These are phyloP conservation scores for Adrianichthys oophorus DNA, from an alignment of 2,797 vertebrate genomes.

Conservation along the genomic window DNA sequence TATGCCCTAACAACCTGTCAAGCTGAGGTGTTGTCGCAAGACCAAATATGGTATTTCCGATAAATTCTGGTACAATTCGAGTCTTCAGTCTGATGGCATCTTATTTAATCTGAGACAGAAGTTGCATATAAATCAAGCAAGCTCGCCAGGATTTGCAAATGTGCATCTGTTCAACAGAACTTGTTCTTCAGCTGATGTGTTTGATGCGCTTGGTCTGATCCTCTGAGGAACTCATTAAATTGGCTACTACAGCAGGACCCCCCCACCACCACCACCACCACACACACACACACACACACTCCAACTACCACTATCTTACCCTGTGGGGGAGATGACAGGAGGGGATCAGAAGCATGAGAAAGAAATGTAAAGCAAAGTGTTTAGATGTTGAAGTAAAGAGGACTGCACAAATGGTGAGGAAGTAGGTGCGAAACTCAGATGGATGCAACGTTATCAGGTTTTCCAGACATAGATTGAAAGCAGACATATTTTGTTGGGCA, in stretches of 20 bases:
- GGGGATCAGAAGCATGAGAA: conserved; percentile 26
- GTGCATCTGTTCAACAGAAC: conserved; percentile 61
- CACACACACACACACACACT: no score
- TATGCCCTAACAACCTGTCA: conserved; percentile 63
- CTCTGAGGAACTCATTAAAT: conserved; percentile 81
- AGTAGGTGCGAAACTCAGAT: not conserved
- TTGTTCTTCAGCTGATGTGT: conserved; percentile 46
- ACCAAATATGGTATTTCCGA: conserved; percentile 44
- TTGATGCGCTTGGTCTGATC: conserved; percentile 66
- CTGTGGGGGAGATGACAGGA: conserved; percentile 27
- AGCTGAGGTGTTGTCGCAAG: conserved; percentile 34
- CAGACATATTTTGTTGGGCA: conserved; percentile 61
- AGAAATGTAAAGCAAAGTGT: conserved; percentile 19
- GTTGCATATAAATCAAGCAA: conserved; percentile 32
- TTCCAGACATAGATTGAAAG: conserved; percentile 35
- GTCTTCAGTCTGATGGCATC: conserved; percentile 23
- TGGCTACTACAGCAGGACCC: conserved; percentile 60
- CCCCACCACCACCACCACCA: no score
- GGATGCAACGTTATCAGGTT: conserved; percentile 32
- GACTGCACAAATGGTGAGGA: no score
- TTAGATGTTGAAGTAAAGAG: not conserved
- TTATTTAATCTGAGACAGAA: conserved; percentile 5
- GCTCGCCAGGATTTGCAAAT: conserved; percentile 51
- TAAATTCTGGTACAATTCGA: conserved; percentile 54
- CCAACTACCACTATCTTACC: conserved; percentile 32